Percentiles rank a stretch among this genome's conserved stretches.
These are phyloP conservation scores for Ephydatia muelleri DNA, from an alignment of 37 sponge, comb jelly and placozoan genomes.

Conservation along the genomic window DNA sequence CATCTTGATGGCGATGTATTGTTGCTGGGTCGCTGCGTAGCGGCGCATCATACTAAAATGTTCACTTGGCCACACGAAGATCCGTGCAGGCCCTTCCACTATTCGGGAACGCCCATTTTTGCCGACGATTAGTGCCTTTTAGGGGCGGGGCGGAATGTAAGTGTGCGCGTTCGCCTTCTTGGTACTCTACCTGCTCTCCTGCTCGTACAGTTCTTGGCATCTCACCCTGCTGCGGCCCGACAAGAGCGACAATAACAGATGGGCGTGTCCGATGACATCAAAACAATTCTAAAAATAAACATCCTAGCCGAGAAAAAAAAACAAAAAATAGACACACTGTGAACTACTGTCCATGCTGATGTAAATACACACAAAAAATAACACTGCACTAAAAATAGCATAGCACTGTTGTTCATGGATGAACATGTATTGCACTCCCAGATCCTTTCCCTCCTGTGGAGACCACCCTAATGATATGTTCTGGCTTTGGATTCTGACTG, in stretches of 20 bases:
- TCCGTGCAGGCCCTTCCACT: slow-evolving; percentile 64
- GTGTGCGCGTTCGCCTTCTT: not conserved
- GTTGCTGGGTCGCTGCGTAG: slow-evolving; percentile 66
- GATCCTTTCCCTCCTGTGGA: not conserved
- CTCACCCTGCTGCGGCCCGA: too few relatives aligned
- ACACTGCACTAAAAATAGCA: too few relatives aligned
- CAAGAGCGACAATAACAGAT: too few relatives aligned
- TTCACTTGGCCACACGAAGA: slow-evolving; percentile 44
- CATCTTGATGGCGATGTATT: slow-evolving; percentile 55
- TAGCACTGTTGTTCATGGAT: not conserved
- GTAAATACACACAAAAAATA: not conserved
- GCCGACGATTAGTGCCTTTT: slow-evolving; percentile 48
- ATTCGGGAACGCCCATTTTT: slow-evolving; percentile 37
- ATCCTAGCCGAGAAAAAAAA: too few relatives aligned
- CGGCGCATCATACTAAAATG: slow-evolving; percentile 30
- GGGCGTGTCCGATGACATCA: too few relatives aligned
- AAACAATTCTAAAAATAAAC: too few relatives aligned
- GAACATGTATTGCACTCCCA: not conserved
- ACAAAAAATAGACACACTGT: too few relatives aligned
- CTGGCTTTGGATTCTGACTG: slow-evolving; percentile 81
- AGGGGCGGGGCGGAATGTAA: not conserved
- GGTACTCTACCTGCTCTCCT: not conserved
- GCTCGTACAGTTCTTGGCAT: not conserved
- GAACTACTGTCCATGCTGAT: not conserved
- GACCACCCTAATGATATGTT: slow-evolving; percentile 36